These are phyloP conservation scores for Anas capensis DNA, from an alignment of 2,797 vertebrate genomes.

Conservation along the genomic window DNA sequence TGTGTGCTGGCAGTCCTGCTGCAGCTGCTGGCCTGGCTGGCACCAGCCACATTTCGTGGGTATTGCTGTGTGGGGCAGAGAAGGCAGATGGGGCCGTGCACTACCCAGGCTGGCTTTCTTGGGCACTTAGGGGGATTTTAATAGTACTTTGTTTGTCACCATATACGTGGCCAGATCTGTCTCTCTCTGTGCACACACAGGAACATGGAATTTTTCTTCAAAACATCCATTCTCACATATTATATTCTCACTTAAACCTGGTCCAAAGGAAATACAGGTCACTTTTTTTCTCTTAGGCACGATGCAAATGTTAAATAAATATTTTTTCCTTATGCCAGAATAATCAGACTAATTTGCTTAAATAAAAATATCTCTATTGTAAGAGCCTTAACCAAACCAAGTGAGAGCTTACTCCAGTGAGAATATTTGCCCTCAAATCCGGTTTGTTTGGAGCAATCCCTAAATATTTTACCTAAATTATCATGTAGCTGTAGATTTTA, in stretches of 20 bases:
- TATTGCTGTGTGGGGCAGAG: background rate
- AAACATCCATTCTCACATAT: background rate
- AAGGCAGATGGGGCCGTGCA: background rate
- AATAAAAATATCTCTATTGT: background rate
- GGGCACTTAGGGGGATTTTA: background rate
- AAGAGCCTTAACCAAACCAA: background rate
- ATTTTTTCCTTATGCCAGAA: accelerated
- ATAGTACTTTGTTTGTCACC: background rate
- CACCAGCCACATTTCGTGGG: accelerated
- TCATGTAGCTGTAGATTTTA: background rate
- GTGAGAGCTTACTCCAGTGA: background rate
- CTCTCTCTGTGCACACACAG: background rate
- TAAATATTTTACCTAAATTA: background rate
- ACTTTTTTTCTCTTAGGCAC: background rate
- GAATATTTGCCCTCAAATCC: accelerated
- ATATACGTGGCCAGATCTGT: accelerated
- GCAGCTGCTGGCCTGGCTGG: background rate
- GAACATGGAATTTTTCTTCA: background rate
- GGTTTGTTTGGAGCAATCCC: background rate
- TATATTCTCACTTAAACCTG: background rate
- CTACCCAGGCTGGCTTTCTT: background rate
- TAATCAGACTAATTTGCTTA: background rate
- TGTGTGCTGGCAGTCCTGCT: accelerated
- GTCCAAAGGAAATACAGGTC: background rate
- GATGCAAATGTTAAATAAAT: background rate